Conservation (phyloP, 2,888 invertebrate species). For the Thereva unica region DNA sequence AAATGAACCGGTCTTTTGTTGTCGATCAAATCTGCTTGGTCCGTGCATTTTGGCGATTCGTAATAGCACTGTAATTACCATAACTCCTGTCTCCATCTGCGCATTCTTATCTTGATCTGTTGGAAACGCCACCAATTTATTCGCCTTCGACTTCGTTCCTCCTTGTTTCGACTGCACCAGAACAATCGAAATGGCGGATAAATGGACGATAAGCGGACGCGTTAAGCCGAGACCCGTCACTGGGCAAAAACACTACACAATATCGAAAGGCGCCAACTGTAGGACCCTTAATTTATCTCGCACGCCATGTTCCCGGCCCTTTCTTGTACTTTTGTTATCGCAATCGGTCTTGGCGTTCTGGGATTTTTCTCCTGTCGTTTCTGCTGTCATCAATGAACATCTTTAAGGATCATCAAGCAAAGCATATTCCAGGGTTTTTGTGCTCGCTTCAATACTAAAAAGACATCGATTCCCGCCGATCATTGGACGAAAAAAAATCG, state of each 20-base stretch:
- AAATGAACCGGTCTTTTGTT: no score
- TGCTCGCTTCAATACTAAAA: no score
- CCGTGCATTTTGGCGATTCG: no score
- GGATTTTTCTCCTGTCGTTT: constrained; percentile 10
- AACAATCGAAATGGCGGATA: constrained; percentile 38
- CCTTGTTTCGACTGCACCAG: constrained; percentile 11
- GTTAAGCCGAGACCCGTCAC: constrained; percentile 22
- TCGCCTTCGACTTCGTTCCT: constrained; percentile 8
- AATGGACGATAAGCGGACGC: constrained; percentile 29
- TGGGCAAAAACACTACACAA: constrained; percentile 35
- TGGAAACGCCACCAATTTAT: constrained; percentile 32
- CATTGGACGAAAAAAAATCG: no score
- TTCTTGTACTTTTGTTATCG: constrained; percentile 40
- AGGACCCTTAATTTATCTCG: constrained; percentile 43
- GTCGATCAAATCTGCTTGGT: no score
- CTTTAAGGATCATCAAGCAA: constrained; percentile 8
- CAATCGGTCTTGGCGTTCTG: constrained; percentile 29
- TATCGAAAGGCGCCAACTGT: constrained; percentile 38
- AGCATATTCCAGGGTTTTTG: neutral
- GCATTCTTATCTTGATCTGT: constrained; percentile 26
- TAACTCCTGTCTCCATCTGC: constrained; percentile 6
- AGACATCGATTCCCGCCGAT: no score
- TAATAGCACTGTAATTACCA: constrained; percentile 18
- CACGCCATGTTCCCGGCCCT: constrained; percentile 37
- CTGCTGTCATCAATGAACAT: constrained; percentile 10